Percentiles rank a stretch among this genome's conserved stretches.
phyloP scores from a whole-genome alignment of 2,888 invertebrate genomes.

The Chironomus tentans region DNA sequence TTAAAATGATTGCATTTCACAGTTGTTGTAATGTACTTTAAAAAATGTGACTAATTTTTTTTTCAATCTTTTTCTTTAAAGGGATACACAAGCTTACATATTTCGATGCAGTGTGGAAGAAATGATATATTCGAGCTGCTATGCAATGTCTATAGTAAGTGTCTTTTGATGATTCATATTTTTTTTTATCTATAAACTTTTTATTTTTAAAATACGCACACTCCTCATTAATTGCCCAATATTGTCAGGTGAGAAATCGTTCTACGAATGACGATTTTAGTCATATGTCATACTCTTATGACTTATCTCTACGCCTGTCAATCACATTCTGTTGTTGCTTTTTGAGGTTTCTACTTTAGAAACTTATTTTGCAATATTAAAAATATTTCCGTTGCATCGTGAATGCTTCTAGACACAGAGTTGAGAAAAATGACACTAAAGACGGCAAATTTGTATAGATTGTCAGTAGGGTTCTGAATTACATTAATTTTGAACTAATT shows the following conservation, averaged over 20 bases:
- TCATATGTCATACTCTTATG: neutral
- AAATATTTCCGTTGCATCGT: too few species aligned
- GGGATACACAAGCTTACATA: conserved; percentile 91
- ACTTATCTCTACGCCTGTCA: neutral
- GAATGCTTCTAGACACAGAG: neutral
- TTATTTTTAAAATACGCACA: neutral
- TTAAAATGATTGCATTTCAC: conserved; percentile 1
- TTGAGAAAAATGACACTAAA: too few species aligned
- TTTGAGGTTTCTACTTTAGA: neutral
- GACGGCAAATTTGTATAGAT: too few species aligned
- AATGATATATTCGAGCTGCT: conserved; percentile 78
- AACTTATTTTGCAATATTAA: neutral
- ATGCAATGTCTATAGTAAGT: conserved; percentile 84
- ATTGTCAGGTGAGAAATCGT: neutral
- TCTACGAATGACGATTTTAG: neutral
- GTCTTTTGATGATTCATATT: neutral
- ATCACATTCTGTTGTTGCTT: neutral
- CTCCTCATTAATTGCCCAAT: neutral
- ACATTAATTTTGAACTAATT: too few species aligned
- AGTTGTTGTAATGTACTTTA: neutral
- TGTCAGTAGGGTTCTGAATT: too few species aligned
- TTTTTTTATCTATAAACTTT: neutral
- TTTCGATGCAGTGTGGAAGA: conserved; percentile 85
- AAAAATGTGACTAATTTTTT: neutral
- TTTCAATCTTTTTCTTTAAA: conserved; percentile 41